Percentiles rank a stretch among this genome's conserved stretches.
Conservation (phyloP, 2,888 invertebrate genomes). For the Dioctria linearis region DNA sequence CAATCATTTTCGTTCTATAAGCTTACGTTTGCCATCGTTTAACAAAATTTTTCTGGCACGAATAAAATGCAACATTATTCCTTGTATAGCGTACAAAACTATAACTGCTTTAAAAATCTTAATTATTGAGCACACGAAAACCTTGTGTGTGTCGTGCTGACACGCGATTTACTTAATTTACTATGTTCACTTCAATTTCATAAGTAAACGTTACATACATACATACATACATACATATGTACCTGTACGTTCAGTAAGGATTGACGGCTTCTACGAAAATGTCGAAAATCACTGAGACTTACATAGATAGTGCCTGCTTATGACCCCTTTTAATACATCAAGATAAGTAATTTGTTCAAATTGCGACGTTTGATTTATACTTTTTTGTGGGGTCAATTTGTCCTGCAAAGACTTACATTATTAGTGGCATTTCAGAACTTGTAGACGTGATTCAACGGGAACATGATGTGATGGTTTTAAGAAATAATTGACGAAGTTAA, state of each 20-base stretch:
- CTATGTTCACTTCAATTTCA: conserved; percentile 26
- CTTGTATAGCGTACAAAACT: conserved; percentile 14
- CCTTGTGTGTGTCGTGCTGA: conserved; percentile 25
- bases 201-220: background rate
- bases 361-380: background rate
- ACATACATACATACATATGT: no score
- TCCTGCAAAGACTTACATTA: background rate
- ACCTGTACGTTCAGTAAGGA: background rate
- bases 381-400: background rate
- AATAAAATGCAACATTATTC: conserved; percentile 21
- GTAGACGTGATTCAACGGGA: background rate
- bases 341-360: conserved; percentile 3
- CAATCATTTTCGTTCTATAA: conserved; percentile 41
- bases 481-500: no score
- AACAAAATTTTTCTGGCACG: conserved; percentile 7
- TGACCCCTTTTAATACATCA: background rate
- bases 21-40: conserved; percentile 14
- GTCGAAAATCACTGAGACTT: conserved; percentile 40
- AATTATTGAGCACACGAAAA: conserved; percentile 43
- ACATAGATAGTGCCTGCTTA: conserved; percentile 6
- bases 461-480: background rate
- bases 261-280: conserved; percentile 31
- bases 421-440: background rate
- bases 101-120: conserved; percentile 35
- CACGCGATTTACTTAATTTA: conserved; percentile 46